phyloP scores from a whole-genome alignment of 2,113 vertebrate species.

The Oryzias curvinotus region DNA sequence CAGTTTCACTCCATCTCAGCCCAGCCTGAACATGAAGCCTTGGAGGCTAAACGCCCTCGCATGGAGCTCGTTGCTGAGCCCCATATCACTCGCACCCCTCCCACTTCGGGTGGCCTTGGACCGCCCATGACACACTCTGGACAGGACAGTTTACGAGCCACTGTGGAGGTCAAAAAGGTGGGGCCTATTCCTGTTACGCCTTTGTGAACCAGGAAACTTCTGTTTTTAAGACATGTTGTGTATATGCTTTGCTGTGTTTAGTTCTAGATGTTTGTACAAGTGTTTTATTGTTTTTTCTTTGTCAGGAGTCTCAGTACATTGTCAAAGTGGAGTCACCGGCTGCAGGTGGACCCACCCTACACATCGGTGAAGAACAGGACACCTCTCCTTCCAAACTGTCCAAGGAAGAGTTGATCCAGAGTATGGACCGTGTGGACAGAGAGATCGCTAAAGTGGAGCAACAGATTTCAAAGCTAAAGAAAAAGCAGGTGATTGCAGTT shows the following conservation, averaged over 20 bases:
- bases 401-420: constrained; percentile 98
- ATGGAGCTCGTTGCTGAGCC: constrained; percentile 87
- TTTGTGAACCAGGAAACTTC: background rate
- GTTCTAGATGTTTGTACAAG: background rate
- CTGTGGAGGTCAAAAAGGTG: constrained; percentile 94
- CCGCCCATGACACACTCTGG: constrained; percentile 84
- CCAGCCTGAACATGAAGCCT: constrained; percentile 85
- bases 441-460: constrained; percentile 99
- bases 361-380: constrained; percentile 90
- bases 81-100: constrained; percentile 83
- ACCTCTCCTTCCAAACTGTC: constrained; percentile 96
- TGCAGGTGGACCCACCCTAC: constrained; percentile 77
- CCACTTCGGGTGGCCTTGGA: constrained; percentile 71
- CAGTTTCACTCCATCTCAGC: constrained; percentile 84
- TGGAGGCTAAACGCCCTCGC: constrained; percentile 92
- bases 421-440: constrained; percentile 97
- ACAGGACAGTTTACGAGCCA: constrained; percentile 86
- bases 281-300: background rate
- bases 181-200: background rate
- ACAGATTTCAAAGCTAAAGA: constrained; percentile 97
- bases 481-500: constrained; percentile 84
- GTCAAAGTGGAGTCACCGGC: constrained; percentile 87
- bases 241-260: no score
- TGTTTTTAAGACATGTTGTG: background rate
- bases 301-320: constrained; percentile 87